Percentiles rank a stretch among this genome's conserved stretches.
Conservation (phyloP, 2,888 invertebrate genomes). For the Acheta domesticus region DNA sequence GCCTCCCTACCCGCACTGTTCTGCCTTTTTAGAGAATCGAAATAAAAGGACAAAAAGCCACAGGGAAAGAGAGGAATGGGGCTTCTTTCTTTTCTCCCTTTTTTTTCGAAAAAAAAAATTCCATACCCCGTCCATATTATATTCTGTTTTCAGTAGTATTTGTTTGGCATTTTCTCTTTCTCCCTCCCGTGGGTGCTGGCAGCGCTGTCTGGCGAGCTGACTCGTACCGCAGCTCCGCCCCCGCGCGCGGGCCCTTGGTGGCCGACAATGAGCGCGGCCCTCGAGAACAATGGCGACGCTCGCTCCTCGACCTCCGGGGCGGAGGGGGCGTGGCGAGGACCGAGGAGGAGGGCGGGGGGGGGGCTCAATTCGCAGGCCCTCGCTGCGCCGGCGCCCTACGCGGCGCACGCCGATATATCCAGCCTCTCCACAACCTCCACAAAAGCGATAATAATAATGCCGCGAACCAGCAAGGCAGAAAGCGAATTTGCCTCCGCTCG, state of each 20-base stretch:
- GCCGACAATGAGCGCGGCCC: not conserved
- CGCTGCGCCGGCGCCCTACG: too few species aligned
- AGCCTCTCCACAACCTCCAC: too few species aligned
- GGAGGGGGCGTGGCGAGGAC: not conserved
- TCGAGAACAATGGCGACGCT: constrained; percentile 3
- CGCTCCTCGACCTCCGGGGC: not conserved
- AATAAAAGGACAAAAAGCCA: not conserved
- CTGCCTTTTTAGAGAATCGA: constrained; percentile 18
- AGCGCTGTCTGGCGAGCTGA: not conserved
- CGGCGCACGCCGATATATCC: too few species aligned
- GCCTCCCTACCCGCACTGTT: not conserved
- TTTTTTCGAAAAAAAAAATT: not conserved
- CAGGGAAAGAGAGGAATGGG: constrained; percentile 5
- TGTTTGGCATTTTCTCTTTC: not conserved
- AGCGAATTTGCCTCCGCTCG: too few species aligned
- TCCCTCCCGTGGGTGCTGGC: not conserved
- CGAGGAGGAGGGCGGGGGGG: not conserved
- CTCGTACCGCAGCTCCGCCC: too few species aligned
- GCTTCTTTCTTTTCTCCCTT: not conserved
- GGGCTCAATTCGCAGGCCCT: not conserved
- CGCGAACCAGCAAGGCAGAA: too few species aligned
- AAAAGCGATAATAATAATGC: too few species aligned
- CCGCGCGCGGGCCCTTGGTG: not conserved
- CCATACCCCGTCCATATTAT: constrained; percentile 1
- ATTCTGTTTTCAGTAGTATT: not conserved